Conservation (phyloP, 2,888 invertebrate species). For the Pelosia muscerda region DNA sequence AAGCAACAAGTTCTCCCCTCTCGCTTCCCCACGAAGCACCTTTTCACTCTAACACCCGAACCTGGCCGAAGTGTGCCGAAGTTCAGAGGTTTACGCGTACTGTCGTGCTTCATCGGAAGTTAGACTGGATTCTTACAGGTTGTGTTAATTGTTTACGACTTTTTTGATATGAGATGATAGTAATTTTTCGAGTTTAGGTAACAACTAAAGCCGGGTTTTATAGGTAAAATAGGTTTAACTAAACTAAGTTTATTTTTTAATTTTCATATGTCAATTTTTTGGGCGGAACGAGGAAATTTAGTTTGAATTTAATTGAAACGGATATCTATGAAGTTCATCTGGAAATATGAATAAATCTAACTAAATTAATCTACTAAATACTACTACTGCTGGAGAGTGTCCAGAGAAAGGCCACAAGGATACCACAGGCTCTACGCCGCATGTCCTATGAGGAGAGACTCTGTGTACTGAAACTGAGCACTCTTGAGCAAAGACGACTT, state of each 20-base stretch:
- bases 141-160: slow-evolving; percentile 54
- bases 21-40: slow-evolving; percentile 49
- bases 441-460: too few relatives aligned
- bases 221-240: neutral
- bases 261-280: too few relatives aligned
- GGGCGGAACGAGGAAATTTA: too few relatives aligned
- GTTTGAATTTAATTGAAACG: too few relatives aligned
- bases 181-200: slow-evolving; percentile 29
- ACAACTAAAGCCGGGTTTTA: neutral
- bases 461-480: too few relatives aligned
- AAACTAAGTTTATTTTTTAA: neutral
- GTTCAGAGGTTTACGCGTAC: slow-evolving; percentile 55
- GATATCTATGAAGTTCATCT: too few relatives aligned
- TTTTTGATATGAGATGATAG: slow-evolving; percentile 48
- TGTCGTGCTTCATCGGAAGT: slow-evolving; percentile 69
- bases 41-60: slow-evolving; percentile 60
- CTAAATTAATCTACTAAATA: too few relatives aligned
- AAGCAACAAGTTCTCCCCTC: slow-evolving; percentile 82
- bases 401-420: too few relatives aligned
- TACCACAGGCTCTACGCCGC: too few relatives aligned
- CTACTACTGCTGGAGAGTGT: too few relatives aligned
- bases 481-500: too few relatives aligned
- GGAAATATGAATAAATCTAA: too few relatives aligned
- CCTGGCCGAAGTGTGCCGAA: slow-evolving; percentile 51
- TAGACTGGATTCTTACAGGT: slow-evolving; percentile 66